Evolutionary conservation across 2,113 vertebrate species (phyloP), one percentile per base, ranked within the genome.

Genomic region (Odocoileus virginianus): DNA sequence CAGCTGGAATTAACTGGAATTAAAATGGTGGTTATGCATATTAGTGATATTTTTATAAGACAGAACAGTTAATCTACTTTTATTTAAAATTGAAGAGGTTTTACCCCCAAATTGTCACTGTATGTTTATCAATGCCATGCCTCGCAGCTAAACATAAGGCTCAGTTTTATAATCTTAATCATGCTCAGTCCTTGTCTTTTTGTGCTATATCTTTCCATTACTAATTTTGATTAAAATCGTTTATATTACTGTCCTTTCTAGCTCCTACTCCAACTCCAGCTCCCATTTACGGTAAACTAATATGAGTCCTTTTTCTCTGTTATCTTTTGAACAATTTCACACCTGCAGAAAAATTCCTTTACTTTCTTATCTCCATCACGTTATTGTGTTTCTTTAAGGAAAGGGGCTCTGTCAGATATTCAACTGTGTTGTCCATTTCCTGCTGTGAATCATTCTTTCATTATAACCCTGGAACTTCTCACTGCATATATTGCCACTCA

Each of bases 221-320:
- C 98, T 99, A 99, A 99, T 99, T 98, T 95, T 98, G 98, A 98
- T 99, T 99, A 98, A 98, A 99, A 99, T 99, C 98, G 98, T 99
- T 98, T 99, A 98, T 99, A 98, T 99, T 99, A 99, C 99, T 99
- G 96, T 99, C 98, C 99, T 99, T 99, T 99, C 98, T 99, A 99
- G 99, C 99, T 99, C 99, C 99, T 98, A 99, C 99, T 95, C 99
- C 99, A 98, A 99, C 99, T 98, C 99, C 99, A 98, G 98, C 99
- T 98, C 98, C 99, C 97, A 98, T 99, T 99, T 98, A 99, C 99
- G 99, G 99, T 99, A 99, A 99, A 99, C 98, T 98, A 98, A 99
- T 98, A 96, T 25, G 97, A 98, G 57, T 98, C 98, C 91, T 98
- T 95, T 97, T 98, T 98, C 96, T 98, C 97, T 90, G 16, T 98